These are phyloP conservation scores for Pseudoatta argentina DNA, from an alignment of 1,140 invertebrate species.

Conservation along the genomic window DNA sequence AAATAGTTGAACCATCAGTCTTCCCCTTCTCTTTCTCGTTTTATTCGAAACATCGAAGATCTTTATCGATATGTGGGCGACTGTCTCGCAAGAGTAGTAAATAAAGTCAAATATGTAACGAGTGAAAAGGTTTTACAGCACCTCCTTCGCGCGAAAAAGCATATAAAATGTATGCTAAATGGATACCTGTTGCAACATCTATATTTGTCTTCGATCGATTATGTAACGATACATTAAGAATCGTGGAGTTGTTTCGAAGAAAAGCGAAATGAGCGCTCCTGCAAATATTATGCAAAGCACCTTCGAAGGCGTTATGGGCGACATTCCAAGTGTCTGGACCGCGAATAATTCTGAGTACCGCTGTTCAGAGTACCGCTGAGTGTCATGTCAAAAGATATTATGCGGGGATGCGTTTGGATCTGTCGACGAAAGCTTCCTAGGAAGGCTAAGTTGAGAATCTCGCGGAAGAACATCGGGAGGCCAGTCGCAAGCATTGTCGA, in stretches of 20 bases:
- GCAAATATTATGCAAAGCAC: constrained; percentile 26
- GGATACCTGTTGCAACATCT: constrained; percentile 33
- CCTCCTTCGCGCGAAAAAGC: not conserved
- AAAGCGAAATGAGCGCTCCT: not conserved
- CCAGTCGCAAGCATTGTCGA: not conserved
- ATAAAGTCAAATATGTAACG: not conserved
- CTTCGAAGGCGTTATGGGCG: not conserved
- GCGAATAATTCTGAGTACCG: constrained; percentile 45
- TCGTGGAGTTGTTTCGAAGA: not conserved
- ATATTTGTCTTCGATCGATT: not conserved
- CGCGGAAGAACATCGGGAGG: not conserved
- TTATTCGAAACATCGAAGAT: not conserved
- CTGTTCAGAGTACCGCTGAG: not conserved
- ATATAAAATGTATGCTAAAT: not conserved
- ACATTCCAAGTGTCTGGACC: constrained; percentile 34
- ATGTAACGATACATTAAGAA: not conserved
- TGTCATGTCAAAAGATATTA: not conserved
- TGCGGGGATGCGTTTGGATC: not conserved
- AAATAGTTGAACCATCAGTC: constrained; percentile 17
- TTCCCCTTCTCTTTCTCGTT: not conserved
- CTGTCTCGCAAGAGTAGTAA: not conserved
- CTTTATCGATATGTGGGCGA: constrained; percentile 2
- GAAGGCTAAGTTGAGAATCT: constrained; percentile 48
- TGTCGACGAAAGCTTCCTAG: constrained; percentile 26
- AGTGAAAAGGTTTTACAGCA: not conserved